phyloP scores from a whole-genome alignment of 2,797 vertebrate genomes.

The Cossypha caffra region DNA sequence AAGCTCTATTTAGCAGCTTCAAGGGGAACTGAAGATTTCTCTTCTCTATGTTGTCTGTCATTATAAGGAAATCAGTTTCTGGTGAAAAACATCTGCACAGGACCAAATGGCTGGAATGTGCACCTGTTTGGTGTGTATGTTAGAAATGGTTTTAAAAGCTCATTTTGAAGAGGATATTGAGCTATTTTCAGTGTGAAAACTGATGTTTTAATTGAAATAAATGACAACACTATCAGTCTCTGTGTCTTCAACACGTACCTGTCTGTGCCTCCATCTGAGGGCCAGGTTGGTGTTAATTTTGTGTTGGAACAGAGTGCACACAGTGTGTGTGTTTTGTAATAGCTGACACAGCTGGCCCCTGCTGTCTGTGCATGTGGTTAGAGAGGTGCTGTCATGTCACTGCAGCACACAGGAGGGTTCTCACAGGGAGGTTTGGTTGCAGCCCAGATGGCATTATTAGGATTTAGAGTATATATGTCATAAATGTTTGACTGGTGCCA shows the following conservation, averaged over 20 bases:
- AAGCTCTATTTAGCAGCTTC: neutral
- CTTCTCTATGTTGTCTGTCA: neutral
- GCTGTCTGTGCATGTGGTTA: neutral
- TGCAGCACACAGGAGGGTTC: neutral
- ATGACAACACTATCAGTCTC: fast-evolving
- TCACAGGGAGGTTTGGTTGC: neutral
- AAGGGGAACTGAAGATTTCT: neutral
- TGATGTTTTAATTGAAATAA: neutral
- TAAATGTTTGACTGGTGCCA: neutral
- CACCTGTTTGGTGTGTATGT: neutral
- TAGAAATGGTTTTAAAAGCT: neutral
- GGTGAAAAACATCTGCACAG: neutral
- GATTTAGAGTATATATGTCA: neutral
- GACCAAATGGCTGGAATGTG: neutral
- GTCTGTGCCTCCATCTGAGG: neutral
- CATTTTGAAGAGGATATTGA: neutral
- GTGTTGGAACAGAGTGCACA: neutral
- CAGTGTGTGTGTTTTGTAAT: neutral
- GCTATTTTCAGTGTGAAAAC: neutral
- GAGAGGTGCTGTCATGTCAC: neutral
- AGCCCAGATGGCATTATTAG: neutral
- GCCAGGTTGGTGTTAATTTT: neutral
- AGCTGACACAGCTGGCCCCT: neutral
- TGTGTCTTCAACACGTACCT: neutral
- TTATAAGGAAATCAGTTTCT: neutral